Base-by-base conservation (phyloP, 2,888 invertebrate genomes). In the Metalampra italica region DNA sequence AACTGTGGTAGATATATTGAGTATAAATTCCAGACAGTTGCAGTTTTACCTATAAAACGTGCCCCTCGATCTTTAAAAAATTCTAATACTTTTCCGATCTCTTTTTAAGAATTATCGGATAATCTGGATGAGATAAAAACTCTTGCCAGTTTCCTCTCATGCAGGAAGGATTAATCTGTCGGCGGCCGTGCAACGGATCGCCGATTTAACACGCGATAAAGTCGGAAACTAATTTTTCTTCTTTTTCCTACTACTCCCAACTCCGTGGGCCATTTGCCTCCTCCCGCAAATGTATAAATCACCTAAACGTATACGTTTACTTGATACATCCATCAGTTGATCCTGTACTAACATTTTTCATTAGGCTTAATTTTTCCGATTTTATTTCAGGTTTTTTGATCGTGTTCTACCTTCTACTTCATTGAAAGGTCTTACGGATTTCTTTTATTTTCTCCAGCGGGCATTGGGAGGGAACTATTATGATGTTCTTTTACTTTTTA, bases 151-250 rank as follows among this genome's bases (percentile, higher is more conserved):
- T 46, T 42, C 36, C 47, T 60, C 53, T 62, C 65, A 69, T 67
- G 71, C 69, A 70, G 74, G 66, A 56, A 50, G 66, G 68, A 78
- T 80, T 82, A 80, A 77, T 79, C 67, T 67, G 66, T 74, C 72
- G 59, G 63, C 62, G 65, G 63, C 56, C 71, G 66, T 75, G 80
- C 75, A 70, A 72, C 59, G 68, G 68, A 75, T 70, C 66, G 68
- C 52, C 66, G 73, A 78, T 79, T 80, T 75, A 68, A 68, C 73
- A 69, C 66, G 62, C 72, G 74, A 80, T 77, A 73, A 78, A 74
- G 66, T 66, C 64, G 57, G 60, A 61, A 61, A 65, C 59, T 64
- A 68, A 68, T 73, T 71, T 71, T 71, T 71, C 64, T 63, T 66
- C 50, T 51, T 51, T 51, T 51, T 49, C 49, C 45, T 14, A 15